Conservation (phyloP, 2,113 vertebrate species). For the Sminthopsis crassicaudata region DNA sequence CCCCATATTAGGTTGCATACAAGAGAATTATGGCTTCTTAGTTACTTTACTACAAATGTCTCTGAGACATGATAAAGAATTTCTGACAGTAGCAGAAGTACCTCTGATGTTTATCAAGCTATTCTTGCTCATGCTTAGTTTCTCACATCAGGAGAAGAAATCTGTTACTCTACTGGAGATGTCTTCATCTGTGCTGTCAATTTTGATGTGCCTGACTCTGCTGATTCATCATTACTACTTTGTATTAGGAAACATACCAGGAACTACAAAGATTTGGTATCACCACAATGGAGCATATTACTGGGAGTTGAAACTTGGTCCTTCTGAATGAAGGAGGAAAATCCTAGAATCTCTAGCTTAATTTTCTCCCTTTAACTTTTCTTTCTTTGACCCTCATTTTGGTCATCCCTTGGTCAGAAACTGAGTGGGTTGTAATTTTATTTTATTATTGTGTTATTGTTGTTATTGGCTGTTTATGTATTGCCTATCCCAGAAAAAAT, state of each 20-base stretch:
- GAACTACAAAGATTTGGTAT: background rate
- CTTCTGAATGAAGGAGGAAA: background rate
- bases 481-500: background rate
- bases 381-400: background rate
- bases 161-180: background rate
- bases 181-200: background rate
- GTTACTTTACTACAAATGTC: background rate
- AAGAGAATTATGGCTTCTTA: background rate
- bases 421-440: background rate
- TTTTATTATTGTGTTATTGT: background rate
- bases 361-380: background rate
- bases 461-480: background rate
- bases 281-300: background rate
- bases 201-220: background rate
- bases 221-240: background rate
- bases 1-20: background rate
- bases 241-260: background rate
- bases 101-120: background rate
- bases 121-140: background rate
- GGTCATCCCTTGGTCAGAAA: background rate
- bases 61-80: background rate
- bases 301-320: background rate
- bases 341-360: background rate
- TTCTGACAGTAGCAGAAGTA: background rate
- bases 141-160: background rate